Evolutionary conservation across 2,888 invertebrate genomes (phyloP).

Genomic region (Amaurobius ferox): DNA sequence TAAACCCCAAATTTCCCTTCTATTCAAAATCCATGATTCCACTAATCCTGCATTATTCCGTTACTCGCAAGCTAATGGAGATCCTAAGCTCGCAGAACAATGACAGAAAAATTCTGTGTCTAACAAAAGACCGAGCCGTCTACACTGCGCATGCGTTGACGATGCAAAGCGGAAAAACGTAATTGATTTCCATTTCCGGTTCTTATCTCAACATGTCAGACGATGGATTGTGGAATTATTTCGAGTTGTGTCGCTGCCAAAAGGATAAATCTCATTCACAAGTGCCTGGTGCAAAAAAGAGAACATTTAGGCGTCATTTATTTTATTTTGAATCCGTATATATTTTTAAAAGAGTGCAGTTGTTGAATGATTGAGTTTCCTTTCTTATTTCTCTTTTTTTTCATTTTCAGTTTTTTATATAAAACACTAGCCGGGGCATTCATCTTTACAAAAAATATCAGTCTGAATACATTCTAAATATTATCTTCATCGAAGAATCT

Average conservation of each 20-base stretch:
- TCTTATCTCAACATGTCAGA: slow-evolving; percentile 56
- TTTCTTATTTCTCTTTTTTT: too few species aligned
- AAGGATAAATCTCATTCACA: slow-evolving; percentile 13
- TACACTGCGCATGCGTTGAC: background rate
- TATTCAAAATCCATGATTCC: slow-evolving; percentile 8
- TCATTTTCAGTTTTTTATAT: too few species aligned
- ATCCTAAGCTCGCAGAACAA: slow-evolving; percentile 12
- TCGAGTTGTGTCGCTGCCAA: slow-evolving; percentile 30
- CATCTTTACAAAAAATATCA: too few species aligned
- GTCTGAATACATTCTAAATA: too few species aligned
- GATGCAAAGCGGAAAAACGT: slow-evolving; percentile 31
- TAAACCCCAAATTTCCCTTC: slow-evolving; percentile 10
- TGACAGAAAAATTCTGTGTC: slow-evolving; percentile 12
- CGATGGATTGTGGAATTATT: slow-evolving; percentile 50
- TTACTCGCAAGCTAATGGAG: background rate
- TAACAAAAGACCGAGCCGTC: background rate
- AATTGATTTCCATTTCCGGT: slow-evolving; percentile 65
- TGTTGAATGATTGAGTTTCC: background rate
- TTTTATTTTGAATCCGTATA: background rate
- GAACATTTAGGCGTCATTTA: background rate
- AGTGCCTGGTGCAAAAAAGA: background rate
- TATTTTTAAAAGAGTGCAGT: background rate
- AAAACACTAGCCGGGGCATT: too few species aligned
- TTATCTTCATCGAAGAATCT: too few species aligned
- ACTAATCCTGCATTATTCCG: slow-evolving; percentile 12